Evolutionary conservation across 2,113 vertebrate species (phyloP).

Genomic region (Vulpes lagopus): DNA sequence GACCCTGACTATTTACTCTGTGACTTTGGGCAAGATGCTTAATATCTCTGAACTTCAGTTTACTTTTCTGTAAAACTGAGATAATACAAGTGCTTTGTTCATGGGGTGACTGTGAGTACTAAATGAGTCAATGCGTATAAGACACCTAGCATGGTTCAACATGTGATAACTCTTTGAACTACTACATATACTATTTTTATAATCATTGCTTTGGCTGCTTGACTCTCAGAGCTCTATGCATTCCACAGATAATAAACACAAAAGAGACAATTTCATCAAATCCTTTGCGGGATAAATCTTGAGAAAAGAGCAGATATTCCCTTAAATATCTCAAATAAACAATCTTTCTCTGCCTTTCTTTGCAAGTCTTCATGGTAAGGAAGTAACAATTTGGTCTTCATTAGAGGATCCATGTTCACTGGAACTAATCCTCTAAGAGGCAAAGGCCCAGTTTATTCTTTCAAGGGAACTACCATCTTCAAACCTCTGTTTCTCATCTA

Average conservation of each 20-base stretch:
- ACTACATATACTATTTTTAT: background rate
- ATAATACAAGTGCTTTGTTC: background rate
- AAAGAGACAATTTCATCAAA: background rate
- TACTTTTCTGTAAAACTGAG: background rate
- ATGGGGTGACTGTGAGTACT: background rate
- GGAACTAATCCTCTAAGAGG: background rate
- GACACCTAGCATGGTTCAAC: background rate
- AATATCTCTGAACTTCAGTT: background rate
- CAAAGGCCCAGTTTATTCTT: background rate
- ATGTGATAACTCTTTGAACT: background rate
- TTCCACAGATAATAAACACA: background rate
- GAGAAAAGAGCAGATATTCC: background rate
- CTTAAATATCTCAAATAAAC: background rate
- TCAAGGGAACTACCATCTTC: background rate
- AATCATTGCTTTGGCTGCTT: background rate
- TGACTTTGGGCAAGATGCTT: background rate
- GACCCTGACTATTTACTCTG: background rate
- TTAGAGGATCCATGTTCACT: background rate
- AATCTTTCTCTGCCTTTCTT: background rate
- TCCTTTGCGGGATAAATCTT: background rate
- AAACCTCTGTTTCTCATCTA: background rate
- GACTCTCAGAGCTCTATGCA: background rate
- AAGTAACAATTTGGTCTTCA: background rate
- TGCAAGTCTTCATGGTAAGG: background rate
- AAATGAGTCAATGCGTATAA: background rate